These are phyloP conservation scores for Ferrisia virgata DNA, from an alignment of 2,888 invertebrate genomes.

Conservation along the genomic window DNA sequence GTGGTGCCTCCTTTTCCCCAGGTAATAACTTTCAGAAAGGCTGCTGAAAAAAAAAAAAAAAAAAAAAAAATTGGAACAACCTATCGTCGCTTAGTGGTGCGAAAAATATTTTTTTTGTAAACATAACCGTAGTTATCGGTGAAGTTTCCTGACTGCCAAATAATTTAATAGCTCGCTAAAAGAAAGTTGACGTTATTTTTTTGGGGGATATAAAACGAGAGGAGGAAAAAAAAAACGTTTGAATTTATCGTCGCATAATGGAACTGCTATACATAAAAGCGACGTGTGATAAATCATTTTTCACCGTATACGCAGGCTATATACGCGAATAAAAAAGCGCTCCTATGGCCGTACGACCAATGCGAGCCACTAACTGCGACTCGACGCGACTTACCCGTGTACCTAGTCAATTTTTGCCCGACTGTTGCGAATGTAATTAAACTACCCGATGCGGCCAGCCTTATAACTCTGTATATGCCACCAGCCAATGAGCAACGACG, in stretches of 20 bases:
- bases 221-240: slow-evolving; percentile 22
- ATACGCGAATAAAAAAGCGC: neutral
- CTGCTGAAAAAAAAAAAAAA: neutral
- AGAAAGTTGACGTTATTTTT: slow-evolving; percentile 35
- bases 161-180: slow-evolving; percentile 39
- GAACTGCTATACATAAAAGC: slow-evolving; percentile 19
- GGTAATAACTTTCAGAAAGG: slow-evolving; percentile 28
- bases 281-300: slow-evolving; percentile 22
- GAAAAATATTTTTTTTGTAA: slow-evolving; percentile 37
- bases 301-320: no score
- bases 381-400: neutral
- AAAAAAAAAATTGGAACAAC: slow-evolving; percentile 40
- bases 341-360: no score
- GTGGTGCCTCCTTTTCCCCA: no score
- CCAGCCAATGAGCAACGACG: no score
- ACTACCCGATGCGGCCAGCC: neutral
- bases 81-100: slow-evolving; percentile 43
- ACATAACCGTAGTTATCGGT: slow-evolving; percentile 24
- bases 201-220: neutral
- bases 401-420: neutral
- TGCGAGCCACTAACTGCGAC: no score
- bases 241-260: slow-evolving; percentile 32
- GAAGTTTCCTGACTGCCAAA: slow-evolving; percentile 33
- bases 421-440: neutral
- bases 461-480: no score